Conservation (phyloP, 2,113 vertebrate species). For the Naja naja region DNA sequence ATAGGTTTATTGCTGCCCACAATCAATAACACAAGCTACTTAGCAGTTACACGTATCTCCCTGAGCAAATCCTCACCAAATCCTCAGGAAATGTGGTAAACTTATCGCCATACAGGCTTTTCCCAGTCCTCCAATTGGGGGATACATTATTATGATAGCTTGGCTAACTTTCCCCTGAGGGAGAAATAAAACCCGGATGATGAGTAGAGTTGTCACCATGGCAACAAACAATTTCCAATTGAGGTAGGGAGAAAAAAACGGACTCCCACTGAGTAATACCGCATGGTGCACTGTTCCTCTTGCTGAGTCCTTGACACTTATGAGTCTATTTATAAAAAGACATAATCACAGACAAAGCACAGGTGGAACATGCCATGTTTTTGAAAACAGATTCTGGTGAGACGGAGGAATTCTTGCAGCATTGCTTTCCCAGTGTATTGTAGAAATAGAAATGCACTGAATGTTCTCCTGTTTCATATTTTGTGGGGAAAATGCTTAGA, state of each 20-base stretch:
- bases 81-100: slow-evolving; percentile 41
- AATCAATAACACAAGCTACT: slow-evolving; percentile 34
- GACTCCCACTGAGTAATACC: background rate
- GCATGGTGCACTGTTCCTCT: slow-evolving; percentile 21
- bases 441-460: background rate
- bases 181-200: slow-evolving; percentile 35
- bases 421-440: background rate
- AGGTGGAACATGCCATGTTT: background rate
- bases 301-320: slow-evolving; percentile 6
- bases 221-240: slow-evolving; percentile 34
- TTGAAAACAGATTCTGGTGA: slow-evolving; percentile 12
- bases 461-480: background rate
- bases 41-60: slow-evolving; percentile 23
- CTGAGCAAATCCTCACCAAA: background rate
- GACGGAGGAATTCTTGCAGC: background rate
- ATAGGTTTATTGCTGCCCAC: background rate
- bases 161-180: slow-evolving; percentile 17
- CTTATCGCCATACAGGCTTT: slow-evolving; percentile 16
- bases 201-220: slow-evolving; percentile 33
- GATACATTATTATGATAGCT: slow-evolving; percentile 37
- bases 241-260: slow-evolving; percentile 5
- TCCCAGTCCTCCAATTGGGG: slow-evolving; percentile 20
- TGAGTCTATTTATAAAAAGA: slow-evolving; percentile 12
- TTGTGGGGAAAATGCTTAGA: background rate
- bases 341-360: background rate